These are phyloP conservation scores for Apis dorsata DNA, from an alignment of 1,140 invertebrate genomes.

Conservation along the genomic window DNA sequence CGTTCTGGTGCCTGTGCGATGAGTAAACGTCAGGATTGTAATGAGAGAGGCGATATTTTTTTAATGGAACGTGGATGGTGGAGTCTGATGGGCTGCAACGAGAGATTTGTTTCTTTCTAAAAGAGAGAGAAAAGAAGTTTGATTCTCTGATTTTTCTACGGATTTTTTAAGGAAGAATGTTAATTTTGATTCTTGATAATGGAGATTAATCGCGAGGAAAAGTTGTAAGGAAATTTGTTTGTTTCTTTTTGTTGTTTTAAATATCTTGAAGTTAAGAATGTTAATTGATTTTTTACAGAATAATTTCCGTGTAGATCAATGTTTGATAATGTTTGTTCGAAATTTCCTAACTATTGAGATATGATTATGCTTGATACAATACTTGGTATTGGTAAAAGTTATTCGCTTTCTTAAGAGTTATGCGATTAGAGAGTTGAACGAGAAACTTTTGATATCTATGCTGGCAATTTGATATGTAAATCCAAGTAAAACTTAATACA, in stretches of 20 bases:
- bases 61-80: background rate
- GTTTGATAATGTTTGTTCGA: background rate
- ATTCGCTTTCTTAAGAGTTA: background rate
- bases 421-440: background rate
- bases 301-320: background rate
- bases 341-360: background rate
- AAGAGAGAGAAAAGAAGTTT: background rate
- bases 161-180: no score
- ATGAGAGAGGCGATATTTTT: conserved; percentile 6
- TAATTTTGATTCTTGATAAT: no score
- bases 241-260: no score
- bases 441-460: background rate
- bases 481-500: background rate
- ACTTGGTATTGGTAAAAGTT: background rate
- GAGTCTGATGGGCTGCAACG: background rate
- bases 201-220: no score
- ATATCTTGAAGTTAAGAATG: no score
- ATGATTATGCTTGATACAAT: background rate
- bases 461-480: background rate
- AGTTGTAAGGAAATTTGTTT: no score
- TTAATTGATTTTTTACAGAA: no score
- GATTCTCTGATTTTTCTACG: background rate
- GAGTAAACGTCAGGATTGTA: conserved; percentile 52
- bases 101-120: background rate
- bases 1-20: conserved; percentile 63